phyloP scores from a whole-genome alignment of 2,797 vertebrate genomes.

The Carduelis carduelis region DNA sequence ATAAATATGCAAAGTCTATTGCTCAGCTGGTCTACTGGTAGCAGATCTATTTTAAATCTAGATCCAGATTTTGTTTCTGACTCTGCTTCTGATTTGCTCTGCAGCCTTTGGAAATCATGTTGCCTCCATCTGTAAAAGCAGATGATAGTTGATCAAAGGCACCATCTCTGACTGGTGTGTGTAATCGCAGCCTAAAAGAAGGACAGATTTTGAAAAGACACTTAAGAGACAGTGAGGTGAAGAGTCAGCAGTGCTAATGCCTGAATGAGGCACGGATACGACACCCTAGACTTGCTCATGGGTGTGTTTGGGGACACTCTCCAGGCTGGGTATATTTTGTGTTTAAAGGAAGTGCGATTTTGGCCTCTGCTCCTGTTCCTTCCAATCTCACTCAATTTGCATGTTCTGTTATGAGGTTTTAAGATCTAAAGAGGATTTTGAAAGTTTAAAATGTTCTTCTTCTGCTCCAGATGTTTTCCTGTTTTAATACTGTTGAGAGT shows the following conservation, averaged over 20 bases:
- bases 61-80: conserved; percentile 18
- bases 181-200: neutral
- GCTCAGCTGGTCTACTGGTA: neutral
- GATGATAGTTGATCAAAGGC: conserved; percentile 50
- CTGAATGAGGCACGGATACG: neutral
- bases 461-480: neutral
- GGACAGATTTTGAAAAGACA: neutral
- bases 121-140: conserved; percentile 41
- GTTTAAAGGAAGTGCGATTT: neutral
- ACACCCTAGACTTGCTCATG: neutral
- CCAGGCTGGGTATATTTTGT: neutral
- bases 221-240: neutral
- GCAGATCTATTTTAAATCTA: conserved; percentile 30
- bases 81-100: conserved; percentile 39
- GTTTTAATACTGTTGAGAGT: neutral
- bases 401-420: neutral
- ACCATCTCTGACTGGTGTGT: neutral
- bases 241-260: neutral
- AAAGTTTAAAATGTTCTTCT: neutral
- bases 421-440: neutral
- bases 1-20: conserved; percentile 18
- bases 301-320: neutral
- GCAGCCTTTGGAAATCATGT: conserved; percentile 14
- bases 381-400: neutral
- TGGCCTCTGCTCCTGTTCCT: neutral